Evolutionary conservation across 2,888 invertebrate genomes (phyloP).

Genomic region (Yponomeuta plumbellus): DNA sequence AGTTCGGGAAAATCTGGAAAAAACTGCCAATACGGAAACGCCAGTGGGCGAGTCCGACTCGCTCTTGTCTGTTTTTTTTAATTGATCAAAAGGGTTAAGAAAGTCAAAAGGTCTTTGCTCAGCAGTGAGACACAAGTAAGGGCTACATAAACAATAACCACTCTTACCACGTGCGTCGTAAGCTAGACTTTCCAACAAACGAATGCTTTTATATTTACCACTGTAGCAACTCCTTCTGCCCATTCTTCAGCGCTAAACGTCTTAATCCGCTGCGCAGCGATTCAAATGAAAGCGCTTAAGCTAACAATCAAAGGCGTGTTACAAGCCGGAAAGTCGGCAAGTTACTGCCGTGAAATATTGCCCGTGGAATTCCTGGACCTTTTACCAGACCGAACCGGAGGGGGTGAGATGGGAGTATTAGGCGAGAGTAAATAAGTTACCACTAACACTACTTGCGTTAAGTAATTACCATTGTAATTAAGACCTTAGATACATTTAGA

Average conservation of each 20-base stretch:
- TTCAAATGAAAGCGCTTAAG: constrained; percentile 2
- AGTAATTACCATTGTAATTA: neutral
- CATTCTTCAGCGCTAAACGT: neutral
- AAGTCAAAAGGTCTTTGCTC: no score
- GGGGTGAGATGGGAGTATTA: neutral
- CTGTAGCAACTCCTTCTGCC: neutral
- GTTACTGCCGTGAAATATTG: constrained; percentile 36
- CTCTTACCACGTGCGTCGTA: no score
- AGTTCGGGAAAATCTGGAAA: no score
- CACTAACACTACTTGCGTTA: neutral
- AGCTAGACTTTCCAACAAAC: neutral
- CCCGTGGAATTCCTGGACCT: constrained; percentile 28
- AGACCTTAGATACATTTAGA: no score
- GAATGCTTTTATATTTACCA: neutral
- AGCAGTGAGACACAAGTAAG: no score
- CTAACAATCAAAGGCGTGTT: constrained; percentile 31
- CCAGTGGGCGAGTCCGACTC: no score
- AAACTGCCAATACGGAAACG: no score
- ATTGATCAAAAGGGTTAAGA: no score
- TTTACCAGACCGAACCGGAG: constrained; percentile 18
- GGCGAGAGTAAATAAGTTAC: neutral
- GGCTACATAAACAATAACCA: no score
- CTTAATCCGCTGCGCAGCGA: constrained; percentile 1
- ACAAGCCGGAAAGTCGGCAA: constrained; percentile 32
- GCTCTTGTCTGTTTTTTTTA: no score